Evolutionary conservation across 1,140 invertebrate genomes (phyloP), one percentile per base, ranked within the genome.

Genomic region (Diachasma alloeum): DNA sequence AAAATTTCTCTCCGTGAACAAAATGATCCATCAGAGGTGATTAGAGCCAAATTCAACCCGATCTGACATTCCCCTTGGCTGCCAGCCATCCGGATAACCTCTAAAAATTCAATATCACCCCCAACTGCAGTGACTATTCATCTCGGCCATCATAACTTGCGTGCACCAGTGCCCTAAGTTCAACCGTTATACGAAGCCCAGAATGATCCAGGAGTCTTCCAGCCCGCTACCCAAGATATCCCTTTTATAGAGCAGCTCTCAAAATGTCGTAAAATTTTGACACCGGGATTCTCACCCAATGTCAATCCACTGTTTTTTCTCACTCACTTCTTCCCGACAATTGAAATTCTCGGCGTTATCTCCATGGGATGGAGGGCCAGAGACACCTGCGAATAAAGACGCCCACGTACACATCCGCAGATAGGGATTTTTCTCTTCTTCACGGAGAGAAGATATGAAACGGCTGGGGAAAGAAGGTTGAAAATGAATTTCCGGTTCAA

Each of bases 191-290:
- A 6, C 39, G 15, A 17, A 6, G 48, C 15, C 48, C n/a, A 19
- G n/a, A 9, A 19, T 17, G 48, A 53, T 53, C 48, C 48, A 19
- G 2, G 6, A n/a, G 48, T 53, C 48, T 63, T 63, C 59, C 59
- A 63, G 59, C 3, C 24, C 22, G 59, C 24, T 63, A 59, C 53
- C 8, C 17, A 22, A 4, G 9, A 76, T 75, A 78, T 80, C 78
- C 46, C 72, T 80, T 78, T 80, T 77, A 84, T 81, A 80, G 79
- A 75, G 78, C 31, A 68, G 74, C 75, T 74, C 77, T 84, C 48
- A 79, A 83, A 82, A 82, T 80, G 78, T 84, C 81, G 76, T 85
- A 84, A 84, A 85, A 82, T 81, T 56, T 63, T 68, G 73, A 83
- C 71, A 78, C 22, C 37, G n/a, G 76, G 74, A 46, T 71, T 68